phyloP scores from a whole-genome alignment of 2,797 vertebrate genomes.

The Hemibagrus guttatus region DNA sequence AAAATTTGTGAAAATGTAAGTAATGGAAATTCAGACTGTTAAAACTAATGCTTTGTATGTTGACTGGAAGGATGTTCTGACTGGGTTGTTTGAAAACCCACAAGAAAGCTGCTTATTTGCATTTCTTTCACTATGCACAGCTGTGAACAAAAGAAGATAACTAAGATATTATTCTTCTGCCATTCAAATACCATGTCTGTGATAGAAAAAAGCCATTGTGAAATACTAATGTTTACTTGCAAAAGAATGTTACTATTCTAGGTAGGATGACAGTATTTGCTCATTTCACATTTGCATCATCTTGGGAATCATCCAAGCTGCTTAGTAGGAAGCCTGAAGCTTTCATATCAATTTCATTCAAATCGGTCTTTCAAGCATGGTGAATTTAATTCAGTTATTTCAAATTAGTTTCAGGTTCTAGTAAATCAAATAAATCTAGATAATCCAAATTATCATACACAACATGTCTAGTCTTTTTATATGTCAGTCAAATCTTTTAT shows the following conservation, averaged over 20 bases:
- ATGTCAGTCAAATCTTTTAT: not conserved
- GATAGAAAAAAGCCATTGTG: not conserved
- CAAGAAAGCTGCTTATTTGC: conserved; percentile 9
- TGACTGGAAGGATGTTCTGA: not conserved
- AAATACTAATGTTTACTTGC: not conserved
- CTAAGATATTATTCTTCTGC: not conserved
- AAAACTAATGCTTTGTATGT: not conserved
- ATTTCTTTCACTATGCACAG: not conserved
- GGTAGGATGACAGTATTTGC: not conserved
- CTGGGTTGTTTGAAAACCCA: not conserved
- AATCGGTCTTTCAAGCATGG: not conserved
- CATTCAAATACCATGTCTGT: not conserved
- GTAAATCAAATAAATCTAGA: not conserved
- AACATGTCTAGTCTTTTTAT: not conserved
- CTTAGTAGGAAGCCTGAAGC: not conserved
- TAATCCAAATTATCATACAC: not conserved
- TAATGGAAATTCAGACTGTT: not conserved
- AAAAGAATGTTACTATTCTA: conserved; percentile 12
- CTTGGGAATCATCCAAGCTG: not conserved
- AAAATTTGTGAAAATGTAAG: not conserved
- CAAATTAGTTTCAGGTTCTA: not conserved
- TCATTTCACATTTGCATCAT: conserved; percentile 7
- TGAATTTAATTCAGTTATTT: not conserved
- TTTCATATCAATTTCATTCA: not conserved
- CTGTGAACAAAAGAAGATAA: not conserved